These are phyloP conservation scores for Peromyscus californicus DNA, from an alignment of 2,113 vertebrate species.

Conservation along the genomic window DNA sequence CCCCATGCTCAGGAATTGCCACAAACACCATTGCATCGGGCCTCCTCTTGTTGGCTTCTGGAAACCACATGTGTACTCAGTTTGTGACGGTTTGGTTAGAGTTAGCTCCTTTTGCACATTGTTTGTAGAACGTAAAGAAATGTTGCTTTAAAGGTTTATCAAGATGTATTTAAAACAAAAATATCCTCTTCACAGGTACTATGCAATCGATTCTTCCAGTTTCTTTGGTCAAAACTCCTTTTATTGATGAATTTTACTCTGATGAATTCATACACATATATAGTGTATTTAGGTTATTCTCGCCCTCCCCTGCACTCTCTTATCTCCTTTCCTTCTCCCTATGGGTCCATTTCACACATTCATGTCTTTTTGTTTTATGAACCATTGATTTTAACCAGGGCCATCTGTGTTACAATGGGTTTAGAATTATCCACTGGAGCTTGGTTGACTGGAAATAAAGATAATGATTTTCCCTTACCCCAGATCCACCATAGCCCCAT, in stretches of 20 bases:
- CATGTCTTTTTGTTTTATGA: neutral
- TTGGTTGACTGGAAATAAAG: neutral
- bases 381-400: neutral
- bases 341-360: neutral
- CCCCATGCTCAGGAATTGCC: neutral
- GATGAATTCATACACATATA: neutral
- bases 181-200: neutral
- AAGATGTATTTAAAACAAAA: conserved; percentile 29
- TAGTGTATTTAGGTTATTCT: too few relatives aligned
- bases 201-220: neutral
- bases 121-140: conserved; percentile 30
- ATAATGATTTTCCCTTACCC: neutral
- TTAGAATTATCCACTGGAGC: neutral
- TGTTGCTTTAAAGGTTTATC: neutral
- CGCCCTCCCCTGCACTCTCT: too few relatives aligned
- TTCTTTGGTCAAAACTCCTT: neutral
- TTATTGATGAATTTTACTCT: neutral
- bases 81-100: neutral
- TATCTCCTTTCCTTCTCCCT: neutral
- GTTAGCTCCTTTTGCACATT: neutral
- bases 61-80: neutral
- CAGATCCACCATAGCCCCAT: neutral
- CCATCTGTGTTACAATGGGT: neutral
- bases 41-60: neutral
- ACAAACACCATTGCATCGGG: rapidly evolving